Evolutionary conservation across 2,888 invertebrate genomes (phyloP).

Genomic region (Cheilosia soror): DNA sequence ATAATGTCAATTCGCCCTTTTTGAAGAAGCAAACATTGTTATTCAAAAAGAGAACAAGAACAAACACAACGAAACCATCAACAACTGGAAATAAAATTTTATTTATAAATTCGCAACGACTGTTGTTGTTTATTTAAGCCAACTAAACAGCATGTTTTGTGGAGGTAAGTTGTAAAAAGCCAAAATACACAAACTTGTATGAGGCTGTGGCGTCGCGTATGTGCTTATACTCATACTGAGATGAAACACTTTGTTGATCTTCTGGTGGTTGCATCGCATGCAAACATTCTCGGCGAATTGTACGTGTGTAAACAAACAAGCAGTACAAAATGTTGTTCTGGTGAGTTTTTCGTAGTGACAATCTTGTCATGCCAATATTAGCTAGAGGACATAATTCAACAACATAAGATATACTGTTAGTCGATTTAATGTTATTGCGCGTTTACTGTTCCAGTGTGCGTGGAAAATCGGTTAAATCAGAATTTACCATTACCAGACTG

Average conservation of each 20-base stretch:
- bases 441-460: too few relatives aligned
- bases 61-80: not conserved
- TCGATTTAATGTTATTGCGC: too few relatives aligned
- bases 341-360: not conserved
- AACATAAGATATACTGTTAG: too few relatives aligned
- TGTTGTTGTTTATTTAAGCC: not conserved
- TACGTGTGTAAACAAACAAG: slow-evolving; percentile 19
- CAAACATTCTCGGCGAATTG: slow-evolving; percentile 3
- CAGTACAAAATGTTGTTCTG: not conserved
- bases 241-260: slow-evolving; percentile 31
- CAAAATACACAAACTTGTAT: slow-evolving; percentile 23
- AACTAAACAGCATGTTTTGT: not conserved
- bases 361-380: not conserved
- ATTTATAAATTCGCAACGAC: slow-evolving; percentile 3
- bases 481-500: too few relatives aligned
- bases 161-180: not conserved
- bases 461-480: too few relatives aligned
- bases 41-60: too few relatives aligned
- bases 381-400: too few relatives aligned
- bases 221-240: not conserved
- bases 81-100: not conserved
- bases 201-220: slow-evolving; percentile 1
- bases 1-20: too few relatives aligned
- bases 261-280: slow-evolving; percentile 16
- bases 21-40: too few relatives aligned